These are phyloP conservation scores for Myotis davidii DNA, from an alignment of 2,113 vertebrate species.

Conservation along the genomic window DNA sequence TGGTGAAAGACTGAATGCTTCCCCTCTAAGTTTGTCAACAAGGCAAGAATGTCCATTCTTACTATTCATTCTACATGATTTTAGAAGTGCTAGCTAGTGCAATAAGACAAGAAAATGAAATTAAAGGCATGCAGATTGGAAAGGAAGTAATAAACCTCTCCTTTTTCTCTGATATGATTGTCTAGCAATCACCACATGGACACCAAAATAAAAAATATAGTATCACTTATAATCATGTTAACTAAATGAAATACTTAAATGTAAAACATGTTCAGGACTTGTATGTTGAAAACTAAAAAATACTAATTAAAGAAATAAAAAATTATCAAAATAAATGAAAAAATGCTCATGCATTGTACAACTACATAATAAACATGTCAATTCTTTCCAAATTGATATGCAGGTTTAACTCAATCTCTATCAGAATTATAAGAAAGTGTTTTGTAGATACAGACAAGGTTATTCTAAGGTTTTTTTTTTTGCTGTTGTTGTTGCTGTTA, in stretches of 20 bases:
- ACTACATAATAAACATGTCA: background rate
- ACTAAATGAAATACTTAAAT: background rate
- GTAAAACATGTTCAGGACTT: background rate
- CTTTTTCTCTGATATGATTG: background rate
- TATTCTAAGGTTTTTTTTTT: background rate
- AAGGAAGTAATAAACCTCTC: background rate
- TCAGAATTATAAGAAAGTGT: background rate
- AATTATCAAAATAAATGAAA: background rate
- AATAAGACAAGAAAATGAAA: background rate
- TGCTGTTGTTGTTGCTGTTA: too few species aligned
- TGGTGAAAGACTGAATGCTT: background rate
- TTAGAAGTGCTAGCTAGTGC: background rate
- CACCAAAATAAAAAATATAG: background rate
- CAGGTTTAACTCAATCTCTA: background rate
- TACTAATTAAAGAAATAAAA: conserved; percentile 5
- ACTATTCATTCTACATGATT: background rate
- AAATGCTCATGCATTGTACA: background rate
- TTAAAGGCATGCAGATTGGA: background rate
- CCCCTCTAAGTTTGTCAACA: background rate
- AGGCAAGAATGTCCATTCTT: background rate
- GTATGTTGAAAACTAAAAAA: background rate
- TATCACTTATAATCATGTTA: background rate
- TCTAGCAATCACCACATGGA: background rate
- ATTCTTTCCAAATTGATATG: background rate
- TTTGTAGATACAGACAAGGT: background rate